Conservation (phyloP, 2,113 vertebrate species). For the Chloropsis hardwickii region DNA sequence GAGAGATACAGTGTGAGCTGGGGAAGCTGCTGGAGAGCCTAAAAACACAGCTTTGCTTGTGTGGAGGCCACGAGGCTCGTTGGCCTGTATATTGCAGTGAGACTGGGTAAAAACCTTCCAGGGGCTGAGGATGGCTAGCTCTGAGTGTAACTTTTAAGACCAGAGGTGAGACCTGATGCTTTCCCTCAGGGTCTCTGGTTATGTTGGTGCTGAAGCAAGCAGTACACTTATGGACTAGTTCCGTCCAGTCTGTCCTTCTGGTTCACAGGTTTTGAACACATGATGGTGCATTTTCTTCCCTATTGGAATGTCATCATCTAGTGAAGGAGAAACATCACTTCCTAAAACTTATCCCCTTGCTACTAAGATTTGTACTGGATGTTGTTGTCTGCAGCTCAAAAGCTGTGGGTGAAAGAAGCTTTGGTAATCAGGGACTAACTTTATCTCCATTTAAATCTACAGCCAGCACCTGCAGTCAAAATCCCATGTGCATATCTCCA, state of each 20-base stretch:
- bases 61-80: neutral
- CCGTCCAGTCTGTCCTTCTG: neutral
- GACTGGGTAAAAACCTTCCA: neutral
- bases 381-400: neutral
- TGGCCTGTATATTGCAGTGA: neutral
- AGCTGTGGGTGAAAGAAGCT: neutral
- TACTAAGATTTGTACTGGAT: neutral
- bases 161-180: rapidly evolving
- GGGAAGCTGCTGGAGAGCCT: neutral
- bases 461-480: neutral
- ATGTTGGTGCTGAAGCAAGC: neutral
- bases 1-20: neutral
- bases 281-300: neutral
- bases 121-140: neutral
- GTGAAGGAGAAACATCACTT: neutral
- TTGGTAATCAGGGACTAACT: neutral
- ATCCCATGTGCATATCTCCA: neutral
- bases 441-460: neutral
- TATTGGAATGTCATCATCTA: neutral
- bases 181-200: neutral
- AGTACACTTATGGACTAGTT: rapidly evolving
- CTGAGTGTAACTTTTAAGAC: neutral
- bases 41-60: neutral
- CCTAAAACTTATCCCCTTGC: neutral
- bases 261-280: neutral